These are phyloP conservation scores for Crepidodera aurea DNA, from an alignment of 2,888 invertebrate genomes.

Conservation along the genomic window DNA sequence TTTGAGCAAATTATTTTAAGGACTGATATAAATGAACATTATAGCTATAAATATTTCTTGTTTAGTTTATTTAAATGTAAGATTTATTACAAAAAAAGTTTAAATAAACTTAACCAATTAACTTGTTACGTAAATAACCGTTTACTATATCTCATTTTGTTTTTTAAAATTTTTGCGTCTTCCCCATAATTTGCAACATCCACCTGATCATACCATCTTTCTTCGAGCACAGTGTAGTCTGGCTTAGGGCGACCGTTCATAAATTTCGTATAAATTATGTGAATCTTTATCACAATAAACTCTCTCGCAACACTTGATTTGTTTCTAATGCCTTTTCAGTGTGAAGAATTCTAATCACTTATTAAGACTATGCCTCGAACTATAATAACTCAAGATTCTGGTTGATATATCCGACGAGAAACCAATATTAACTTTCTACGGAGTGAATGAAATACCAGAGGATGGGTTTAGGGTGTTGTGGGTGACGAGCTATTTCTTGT, in stretches of 20 bases:
- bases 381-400: slow-evolving; percentile 24
- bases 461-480: background rate
- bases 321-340: slow-evolving; percentile 26
- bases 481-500: background rate
- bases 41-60: too few species aligned
- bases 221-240: background rate
- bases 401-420: slow-evolving; percentile 20
- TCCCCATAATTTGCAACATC: background rate
- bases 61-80: too few species aligned
- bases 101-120: too few species aligned
- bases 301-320: slow-evolving; percentile 28
- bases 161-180: background rate
- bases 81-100: too few species aligned
- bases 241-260: slow-evolving; percentile 13
- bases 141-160: too few species aligned
- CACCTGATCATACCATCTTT: background rate
- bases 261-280: slow-evolving; percentile 25
- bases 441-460: slow-evolving; percentile 1
- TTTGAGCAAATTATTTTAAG: too few species aligned
- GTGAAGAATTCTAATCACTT: slow-evolving; percentile 29
- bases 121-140: too few species aligned
- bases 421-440: slow-evolving; percentile 25
- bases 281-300: slow-evolving; percentile 26
- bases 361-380: slow-evolving; percentile 25
- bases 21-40: too few species aligned